These are phyloP conservation scores for Cephus spinipes DNA, from an alignment of 2,888 invertebrate genomes.

Conservation along the genomic window DNA sequence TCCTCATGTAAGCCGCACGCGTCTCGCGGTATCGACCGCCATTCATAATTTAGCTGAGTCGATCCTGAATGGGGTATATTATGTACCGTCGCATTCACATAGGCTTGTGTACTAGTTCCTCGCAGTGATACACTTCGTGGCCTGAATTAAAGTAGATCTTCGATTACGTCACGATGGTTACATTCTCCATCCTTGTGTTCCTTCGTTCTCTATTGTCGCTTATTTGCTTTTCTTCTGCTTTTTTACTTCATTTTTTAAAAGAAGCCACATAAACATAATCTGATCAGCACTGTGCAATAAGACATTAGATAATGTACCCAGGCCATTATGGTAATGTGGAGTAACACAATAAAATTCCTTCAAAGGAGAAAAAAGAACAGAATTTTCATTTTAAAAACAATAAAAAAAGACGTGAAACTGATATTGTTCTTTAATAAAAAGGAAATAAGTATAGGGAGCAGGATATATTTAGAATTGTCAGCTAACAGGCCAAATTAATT, in stretches of 20 bases:
- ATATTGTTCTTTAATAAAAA: not conserved
- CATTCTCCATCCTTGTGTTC: slow-evolving; percentile 19
- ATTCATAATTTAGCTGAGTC: slow-evolving; percentile 63
- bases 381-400: not conserved
- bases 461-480: not conserved
- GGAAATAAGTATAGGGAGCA: not conserved
- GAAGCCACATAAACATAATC: not conserved
- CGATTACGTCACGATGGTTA: slow-evolving; percentile 19
- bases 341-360: not conserved
- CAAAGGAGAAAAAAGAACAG: not conserved
- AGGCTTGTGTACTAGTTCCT: slow-evolving; percentile 37
- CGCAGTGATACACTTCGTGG: slow-evolving; percentile 16
- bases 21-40: slow-evolving; percentile 56
- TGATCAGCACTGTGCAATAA: not conserved
- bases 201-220: slow-evolving; percentile 4
- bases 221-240: not conserved
- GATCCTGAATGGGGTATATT: slow-evolving; percentile 55
- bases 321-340: not conserved
- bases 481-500: too few relatives aligned
- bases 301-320: not conserved
- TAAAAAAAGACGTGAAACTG: not conserved
- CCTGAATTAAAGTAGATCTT: slow-evolving; percentile 35
- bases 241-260: not conserved
- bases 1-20: not conserved
- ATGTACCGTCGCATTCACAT: slow-evolving; percentile 35